Base-by-base conservation (phyloP, 2,888 invertebrate species). In the Caenorhabditis uteleia region DNA sequence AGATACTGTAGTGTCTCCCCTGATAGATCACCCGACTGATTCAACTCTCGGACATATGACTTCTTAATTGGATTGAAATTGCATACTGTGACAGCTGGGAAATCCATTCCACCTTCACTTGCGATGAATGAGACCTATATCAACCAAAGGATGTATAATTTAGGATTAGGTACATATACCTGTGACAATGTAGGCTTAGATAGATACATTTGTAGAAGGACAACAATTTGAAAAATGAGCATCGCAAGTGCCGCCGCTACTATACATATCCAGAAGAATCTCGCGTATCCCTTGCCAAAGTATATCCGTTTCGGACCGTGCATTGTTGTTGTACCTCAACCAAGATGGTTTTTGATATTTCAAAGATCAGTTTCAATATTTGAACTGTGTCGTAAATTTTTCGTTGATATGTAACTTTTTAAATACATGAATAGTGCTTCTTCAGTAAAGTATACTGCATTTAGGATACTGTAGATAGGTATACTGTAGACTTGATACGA, bases 231-330 rank as follows among this genome's bases (percentile, higher is more conserved):
- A 54, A 58, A 65, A 47, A 64, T 43, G 31, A 72, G 50, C 42
- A 72, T 49, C 1, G 59, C 45, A 7, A 58, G 31, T 3, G 66
- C 54, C 16, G 55, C 21, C n/a, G 54, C 42, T 14, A 60, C 53
- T 21, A 67, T 56, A 20, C 51, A 20, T 20, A 58, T 60, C 72
- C 72, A 72, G 59, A 72, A 68, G 10, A 45, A 23, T 4, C 49
- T 31, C 10, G 58, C 59, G 23, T 40, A 44, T 21, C 61, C 57
- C 33, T 66, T 65, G 18, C 61, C 66, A 25, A 43, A 36, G 66
- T 76, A 78, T 34, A 79, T 68, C 21, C 79, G 59, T 40, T 75
- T 58, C 21, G 77, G 71, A 27, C 79, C 79, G 68, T 79, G 80
- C 57, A 80, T 68, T 36, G 79, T 74, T 1, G 79, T 75, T 20